phyloP scores from a whole-genome alignment of 2,888 invertebrate species.

The Corbicula japonica region DNA sequence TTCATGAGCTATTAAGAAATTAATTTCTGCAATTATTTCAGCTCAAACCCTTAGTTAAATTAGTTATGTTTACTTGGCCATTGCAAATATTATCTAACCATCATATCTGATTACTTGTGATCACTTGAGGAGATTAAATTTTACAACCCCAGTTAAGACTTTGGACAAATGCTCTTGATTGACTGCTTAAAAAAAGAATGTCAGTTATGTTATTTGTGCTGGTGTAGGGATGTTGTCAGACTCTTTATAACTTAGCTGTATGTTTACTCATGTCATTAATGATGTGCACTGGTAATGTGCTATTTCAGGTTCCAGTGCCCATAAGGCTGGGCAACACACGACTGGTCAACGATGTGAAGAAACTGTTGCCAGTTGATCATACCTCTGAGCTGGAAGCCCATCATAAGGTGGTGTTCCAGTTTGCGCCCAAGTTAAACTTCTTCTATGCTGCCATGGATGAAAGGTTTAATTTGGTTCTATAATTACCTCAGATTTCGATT shows the following conservation, averaged over 20 bases:
- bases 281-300: not conserved
- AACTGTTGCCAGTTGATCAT: slow-evolving; percentile 55
- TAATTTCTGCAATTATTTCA: not conserved
- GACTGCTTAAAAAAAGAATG: not conserved
- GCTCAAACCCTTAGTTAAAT: not conserved
- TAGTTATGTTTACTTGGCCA: too few species aligned
- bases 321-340: not conserved
- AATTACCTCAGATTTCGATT: too few species aligned
- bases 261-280: not conserved
- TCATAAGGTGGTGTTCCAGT: slow-evolving; percentile 54
- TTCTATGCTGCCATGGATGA: slow-evolving; percentile 19
- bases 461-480: too few species aligned
- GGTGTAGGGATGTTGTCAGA: not conserved
- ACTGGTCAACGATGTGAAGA: slow-evolving; percentile 42
- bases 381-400: slow-evolving; percentile 53
- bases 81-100: too few species aligned
- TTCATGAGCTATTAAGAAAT: not conserved
- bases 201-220: not conserved
- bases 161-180: not conserved
- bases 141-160: not conserved
- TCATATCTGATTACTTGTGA: too few species aligned
- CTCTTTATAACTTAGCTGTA: not conserved
- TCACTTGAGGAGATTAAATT: too few species aligned
- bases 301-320: not conserved
- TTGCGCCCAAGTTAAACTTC: slow-evolving; percentile 59